phyloP scores from a whole-genome alignment of 1,140 invertebrate species.

The Acromyrmex charruanus region DNA sequence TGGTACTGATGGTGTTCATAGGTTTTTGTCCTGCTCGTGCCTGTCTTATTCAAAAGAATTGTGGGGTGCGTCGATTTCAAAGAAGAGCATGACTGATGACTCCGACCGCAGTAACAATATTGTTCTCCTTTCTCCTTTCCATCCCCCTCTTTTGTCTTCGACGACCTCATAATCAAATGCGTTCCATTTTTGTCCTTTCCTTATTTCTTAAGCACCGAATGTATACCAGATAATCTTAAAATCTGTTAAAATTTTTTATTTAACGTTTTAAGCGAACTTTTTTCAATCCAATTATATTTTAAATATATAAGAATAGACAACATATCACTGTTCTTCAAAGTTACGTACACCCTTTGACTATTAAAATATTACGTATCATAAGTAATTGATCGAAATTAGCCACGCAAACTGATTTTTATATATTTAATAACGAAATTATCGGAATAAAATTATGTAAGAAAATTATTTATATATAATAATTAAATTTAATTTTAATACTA shows the following conservation, averaged over 20 bases:
- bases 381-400: not conserved
- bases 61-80: constrained; percentile 72
- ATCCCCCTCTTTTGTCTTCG: not conserved
- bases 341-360: too few relatives aligned
- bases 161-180: constrained; percentile 18
- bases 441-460: not conserved
- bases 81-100: constrained; percentile 44
- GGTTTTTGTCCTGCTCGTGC: constrained; percentile 72
- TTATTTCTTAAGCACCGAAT: not conserved
- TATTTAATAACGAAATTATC: not conserved
- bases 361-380: not conserved
- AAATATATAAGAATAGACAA: too few relatives aligned
- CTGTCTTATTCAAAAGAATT: constrained; percentile 77
- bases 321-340: too few relatives aligned
- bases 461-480: not conserved
- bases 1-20: constrained; percentile 47
- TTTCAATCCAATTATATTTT: too few relatives aligned
- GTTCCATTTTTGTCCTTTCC: constrained; percentile 4
- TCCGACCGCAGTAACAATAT: constrained; percentile 24
- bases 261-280: too few relatives aligned
- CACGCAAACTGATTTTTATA: not conserved
- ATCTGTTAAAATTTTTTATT: not conserved
- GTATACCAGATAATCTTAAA: not conserved
- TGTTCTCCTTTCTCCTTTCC: constrained; percentile 59
- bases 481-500: not conserved